phyloP scores from a whole-genome alignment of 1,140 invertebrate genomes.

The Caenorhabditis tropicalis region DNA sequence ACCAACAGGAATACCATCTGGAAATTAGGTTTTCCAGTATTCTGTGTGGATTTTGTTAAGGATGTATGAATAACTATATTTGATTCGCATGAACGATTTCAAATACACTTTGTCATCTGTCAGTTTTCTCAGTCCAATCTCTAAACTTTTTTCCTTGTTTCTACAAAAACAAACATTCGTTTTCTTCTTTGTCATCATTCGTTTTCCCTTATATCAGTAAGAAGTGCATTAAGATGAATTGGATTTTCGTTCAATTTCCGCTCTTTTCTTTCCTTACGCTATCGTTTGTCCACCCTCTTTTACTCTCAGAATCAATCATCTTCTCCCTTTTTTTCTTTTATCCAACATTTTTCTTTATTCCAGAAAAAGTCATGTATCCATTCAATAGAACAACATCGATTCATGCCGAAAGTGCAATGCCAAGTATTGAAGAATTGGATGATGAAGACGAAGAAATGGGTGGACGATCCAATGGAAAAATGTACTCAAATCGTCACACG shows the following conservation, averaged over 20 bases:
- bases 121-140: too few species aligned
- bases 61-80: too few species aligned
- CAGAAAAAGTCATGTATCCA: constrained; percentile 34
- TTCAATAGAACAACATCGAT: constrained; percentile 24
- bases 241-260: background rate
- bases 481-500: background rate
- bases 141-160: too few species aligned
- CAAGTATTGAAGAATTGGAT: background rate
- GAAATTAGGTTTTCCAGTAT: too few species aligned
- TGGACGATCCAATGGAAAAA: background rate
- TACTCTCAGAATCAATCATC: background rate
- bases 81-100: too few species aligned
- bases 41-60: too few species aligned
- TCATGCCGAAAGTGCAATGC: background rate
- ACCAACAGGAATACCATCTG: too few species aligned
- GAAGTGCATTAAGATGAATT: constrained; percentile 19
- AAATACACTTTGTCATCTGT: too few species aligned
- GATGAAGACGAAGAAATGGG: constrained; percentile 6
- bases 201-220: background rate
- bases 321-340: background rate
- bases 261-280: too few species aligned
- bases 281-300: too few species aligned
- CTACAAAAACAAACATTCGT: background rate
- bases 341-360: background rate
- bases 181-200: background rate